Conservation (phyloP, 2,113 vertebrate species). For the Pongo pygmaeus region DNA sequence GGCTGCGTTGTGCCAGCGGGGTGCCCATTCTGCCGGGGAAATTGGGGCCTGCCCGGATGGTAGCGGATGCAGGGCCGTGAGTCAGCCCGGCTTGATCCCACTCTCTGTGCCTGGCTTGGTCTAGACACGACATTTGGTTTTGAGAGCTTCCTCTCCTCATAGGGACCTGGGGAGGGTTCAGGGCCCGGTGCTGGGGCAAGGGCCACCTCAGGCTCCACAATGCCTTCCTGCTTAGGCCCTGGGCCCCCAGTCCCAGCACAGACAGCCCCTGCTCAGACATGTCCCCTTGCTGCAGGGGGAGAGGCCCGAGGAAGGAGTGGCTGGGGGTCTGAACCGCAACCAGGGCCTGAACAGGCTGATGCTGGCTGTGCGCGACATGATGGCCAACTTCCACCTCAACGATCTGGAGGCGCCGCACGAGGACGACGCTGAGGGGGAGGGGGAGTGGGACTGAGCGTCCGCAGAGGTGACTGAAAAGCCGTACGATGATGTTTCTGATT, state of each 20-base stretch:
- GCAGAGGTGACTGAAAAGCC: accelerated
- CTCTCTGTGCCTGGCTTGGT: background rate
- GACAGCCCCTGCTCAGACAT: background rate
- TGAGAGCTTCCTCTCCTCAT: background rate
- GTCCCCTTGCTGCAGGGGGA: conserved; percentile 83
- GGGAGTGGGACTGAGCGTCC: conserved; percentile 88
- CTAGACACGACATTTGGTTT: background rate
- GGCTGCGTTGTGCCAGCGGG: background rate
- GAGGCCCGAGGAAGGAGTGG: conserved; percentile 88
- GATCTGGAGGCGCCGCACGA: conserved; percentile 86
- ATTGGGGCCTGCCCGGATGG: background rate
- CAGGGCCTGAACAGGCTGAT: conserved; percentile 96
- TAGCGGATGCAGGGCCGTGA: background rate
- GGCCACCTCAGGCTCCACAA: background rate
- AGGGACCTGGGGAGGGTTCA: background rate
- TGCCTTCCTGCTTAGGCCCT: background rate
- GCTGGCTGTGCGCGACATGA: conserved; percentile 97
- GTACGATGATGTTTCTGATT: background rate
- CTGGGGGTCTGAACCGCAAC: conserved; percentile 91
- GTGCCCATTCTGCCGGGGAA: background rate
- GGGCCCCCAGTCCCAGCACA: background rate
- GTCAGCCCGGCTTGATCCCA: no score
- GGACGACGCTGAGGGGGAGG: conserved; percentile 87
- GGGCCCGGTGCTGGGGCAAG: background rate
- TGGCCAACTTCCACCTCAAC: conserved; percentile 97